Conservation (phyloP, 1,140 invertebrate genomes). For the Neodiprion lecontei region DNA sequence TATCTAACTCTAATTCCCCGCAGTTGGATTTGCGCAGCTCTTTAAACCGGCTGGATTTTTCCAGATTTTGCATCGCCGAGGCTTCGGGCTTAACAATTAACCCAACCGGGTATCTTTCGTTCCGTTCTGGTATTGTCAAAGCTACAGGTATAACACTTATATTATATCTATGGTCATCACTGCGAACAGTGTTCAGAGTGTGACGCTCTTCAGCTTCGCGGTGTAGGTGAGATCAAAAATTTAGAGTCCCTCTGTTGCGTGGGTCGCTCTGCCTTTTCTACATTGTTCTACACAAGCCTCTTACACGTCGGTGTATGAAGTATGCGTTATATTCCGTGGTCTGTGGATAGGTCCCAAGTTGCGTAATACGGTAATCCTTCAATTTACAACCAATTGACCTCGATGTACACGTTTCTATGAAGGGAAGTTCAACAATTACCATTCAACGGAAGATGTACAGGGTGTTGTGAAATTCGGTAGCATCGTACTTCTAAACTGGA, state of each 20-base stretch:
- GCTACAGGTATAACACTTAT: no score
- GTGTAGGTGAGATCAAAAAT: no score
- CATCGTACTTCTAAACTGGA: no score
- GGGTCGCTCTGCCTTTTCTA: neutral
- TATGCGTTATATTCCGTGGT: constrained; percentile 36
- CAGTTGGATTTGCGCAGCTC: no score
- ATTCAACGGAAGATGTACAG: constrained; percentile 43
- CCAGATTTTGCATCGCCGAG: neutral
- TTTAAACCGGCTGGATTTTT: neutral
- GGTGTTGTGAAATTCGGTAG: no score
- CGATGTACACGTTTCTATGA: constrained; percentile 59
- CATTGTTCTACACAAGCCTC: neutral
- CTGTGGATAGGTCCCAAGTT: constrained; percentile 60
- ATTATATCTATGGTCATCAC: no score
- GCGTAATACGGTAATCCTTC: constrained; percentile 57
- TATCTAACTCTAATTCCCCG: no score
- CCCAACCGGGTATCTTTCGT: no score
- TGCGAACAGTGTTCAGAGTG: no score
- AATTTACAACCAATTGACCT: constrained; percentile 64
- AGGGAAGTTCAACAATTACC: constrained; percentile 63
- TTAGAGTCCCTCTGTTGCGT: neutral
- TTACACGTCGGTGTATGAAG: neutral
- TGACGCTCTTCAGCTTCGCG: no score
- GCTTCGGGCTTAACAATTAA: neutral
- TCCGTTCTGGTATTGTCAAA: no score